Evolutionary conservation across 1,140 invertebrate genomes (phyloP).

Genomic region (Lordiphosa clarofinis): DNA sequence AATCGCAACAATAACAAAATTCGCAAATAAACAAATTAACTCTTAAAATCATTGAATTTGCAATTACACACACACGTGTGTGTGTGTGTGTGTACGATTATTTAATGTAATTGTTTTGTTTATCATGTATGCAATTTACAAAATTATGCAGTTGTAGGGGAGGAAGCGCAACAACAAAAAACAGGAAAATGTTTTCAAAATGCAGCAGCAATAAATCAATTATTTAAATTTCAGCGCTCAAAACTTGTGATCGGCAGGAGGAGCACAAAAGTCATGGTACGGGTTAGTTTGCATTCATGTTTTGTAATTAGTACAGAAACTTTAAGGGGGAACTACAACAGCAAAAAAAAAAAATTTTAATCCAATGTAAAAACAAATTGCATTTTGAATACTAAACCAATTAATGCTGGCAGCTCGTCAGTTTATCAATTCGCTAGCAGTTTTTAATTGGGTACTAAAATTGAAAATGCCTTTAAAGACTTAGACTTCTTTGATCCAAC

Average conservation of each 20-base stretch:
- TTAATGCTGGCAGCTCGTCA: too few relatives aligned
- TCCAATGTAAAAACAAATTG: too few relatives aligned
- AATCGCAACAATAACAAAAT: conserved; percentile 15
- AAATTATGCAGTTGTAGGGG: conserved; percentile 21
- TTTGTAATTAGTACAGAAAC: too few relatives aligned
- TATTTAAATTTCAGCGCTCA: conserved; percentile 25
- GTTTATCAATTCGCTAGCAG: too few relatives aligned
- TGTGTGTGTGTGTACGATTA: conserved; percentile 19
- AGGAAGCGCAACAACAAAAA: not conserved
- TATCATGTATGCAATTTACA: conserved; percentile 45
- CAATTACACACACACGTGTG: conserved; percentile 4
- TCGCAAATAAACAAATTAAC: conserved; percentile 69
- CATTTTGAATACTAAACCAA: too few relatives aligned
- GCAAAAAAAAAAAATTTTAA: too few relatives aligned
- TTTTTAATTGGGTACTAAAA: too few relatives aligned
- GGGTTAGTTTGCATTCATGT: too few relatives aligned
- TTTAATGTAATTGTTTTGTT: conserved; percentile 64
- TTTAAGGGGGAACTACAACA: too few relatives aligned
- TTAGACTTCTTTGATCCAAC: too few relatives aligned
- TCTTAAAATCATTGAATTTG: conserved; percentile 59
- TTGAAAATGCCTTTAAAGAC: too few relatives aligned
- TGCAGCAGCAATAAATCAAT: conserved; percentile 45
- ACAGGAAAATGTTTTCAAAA: conserved; percentile 4
- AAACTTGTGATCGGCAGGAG: not conserved
- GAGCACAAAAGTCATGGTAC: too few relatives aligned